Evolutionary conservation across 2,888 invertebrate genomes (phyloP).

Genomic region (Drosophila anomalipes): DNA sequence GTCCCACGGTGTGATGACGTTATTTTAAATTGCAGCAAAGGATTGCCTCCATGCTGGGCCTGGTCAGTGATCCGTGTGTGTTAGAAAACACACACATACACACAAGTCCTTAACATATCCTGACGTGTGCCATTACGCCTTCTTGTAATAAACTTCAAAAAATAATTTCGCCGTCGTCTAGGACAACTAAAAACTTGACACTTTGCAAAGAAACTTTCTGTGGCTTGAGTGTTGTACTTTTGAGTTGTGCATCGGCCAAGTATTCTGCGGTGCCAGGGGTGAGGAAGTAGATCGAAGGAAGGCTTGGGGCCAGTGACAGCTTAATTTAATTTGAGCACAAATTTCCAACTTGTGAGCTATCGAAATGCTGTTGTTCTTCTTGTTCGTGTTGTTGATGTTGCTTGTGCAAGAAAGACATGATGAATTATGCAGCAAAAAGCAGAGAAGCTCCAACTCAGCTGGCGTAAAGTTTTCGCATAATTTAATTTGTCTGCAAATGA

Average conservation of each 20-base stretch:
- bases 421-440: constrained; percentile 74
- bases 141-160: constrained; percentile 75
- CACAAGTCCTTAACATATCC: constrained; percentile 41
- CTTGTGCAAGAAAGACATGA: constrained; percentile 49
- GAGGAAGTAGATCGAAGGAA: neutral
- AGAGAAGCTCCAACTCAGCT: constrained; percentile 40
- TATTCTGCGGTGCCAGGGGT: neutral
- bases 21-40: constrained; percentile 50
- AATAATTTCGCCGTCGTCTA: constrained; percentile 72
- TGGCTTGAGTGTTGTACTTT: constrained; percentile 71
- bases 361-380: constrained; percentile 55
- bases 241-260: constrained; percentile 34
- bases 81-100: constrained; percentile 13
- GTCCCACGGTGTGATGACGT: constrained; percentile 35
- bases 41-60: constrained; percentile 23
- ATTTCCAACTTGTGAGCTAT: constrained; percentile 71
- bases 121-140: constrained; percentile 47
- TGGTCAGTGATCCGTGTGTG: constrained; percentile 59
- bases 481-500: constrained; percentile 44
- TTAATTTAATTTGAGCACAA: constrained; percentile 78
- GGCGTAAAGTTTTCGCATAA: constrained; percentile 65
- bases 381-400: neutral
- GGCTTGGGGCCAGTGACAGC: constrained; percentile 58
- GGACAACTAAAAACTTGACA: constrained; percentile 81
- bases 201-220: constrained; percentile 76